A percentile compares a stretch with the other conserved stretches of the same genome.
phyloP scores from a whole-genome alignment of 2,113 vertebrate genomes.

The Tachuris rubrigastra region DNA sequence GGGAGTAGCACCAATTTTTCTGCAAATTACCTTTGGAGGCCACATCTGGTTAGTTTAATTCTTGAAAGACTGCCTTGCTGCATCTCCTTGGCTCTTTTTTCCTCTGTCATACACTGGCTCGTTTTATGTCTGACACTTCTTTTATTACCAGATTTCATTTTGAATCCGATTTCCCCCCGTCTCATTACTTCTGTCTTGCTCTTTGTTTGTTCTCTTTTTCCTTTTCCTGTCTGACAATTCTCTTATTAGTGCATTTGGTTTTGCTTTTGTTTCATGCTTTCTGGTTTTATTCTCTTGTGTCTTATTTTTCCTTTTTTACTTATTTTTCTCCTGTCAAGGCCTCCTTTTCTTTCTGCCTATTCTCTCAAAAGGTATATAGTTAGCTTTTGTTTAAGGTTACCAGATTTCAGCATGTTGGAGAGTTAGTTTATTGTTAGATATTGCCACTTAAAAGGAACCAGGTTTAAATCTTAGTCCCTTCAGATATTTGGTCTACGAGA shows the following conservation, averaged over 20 bases:
- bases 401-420: neutral
- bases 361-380: neutral
- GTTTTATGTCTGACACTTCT: constrained; percentile 51
- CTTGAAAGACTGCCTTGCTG: constrained; percentile 32
- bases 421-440: neutral
- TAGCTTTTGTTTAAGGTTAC: constrained; percentile 7
- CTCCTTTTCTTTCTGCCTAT: neutral
- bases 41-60: constrained; percentile 51
- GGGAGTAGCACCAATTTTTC: constrained; percentile 6
- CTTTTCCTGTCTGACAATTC: constrained; percentile 53
- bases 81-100: constrained; percentile 33
- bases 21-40: constrained; percentile 23
- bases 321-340: constrained; percentile 29
- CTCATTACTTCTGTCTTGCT: constrained; percentile 55
- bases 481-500: neutral
- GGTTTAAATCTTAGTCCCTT: neutral
- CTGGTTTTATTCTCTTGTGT: constrained; percentile 33
- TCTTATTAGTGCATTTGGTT: constrained; percentile 45
- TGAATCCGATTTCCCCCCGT: constrained; percentile 47
- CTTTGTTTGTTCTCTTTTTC: constrained; percentile 50
- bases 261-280: constrained; percentile 58
- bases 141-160: constrained; percentile 64
- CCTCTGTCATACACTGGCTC: constrained; percentile 27
- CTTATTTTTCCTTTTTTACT: constrained; percentile 29
- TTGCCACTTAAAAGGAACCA: neutral